A percentile compares a stretch with the other conserved stretches of the same genome.
Evolutionary conservation across 1,140 invertebrate species (phyloP).

Genomic region (Drosophila pruinosa): DNA sequence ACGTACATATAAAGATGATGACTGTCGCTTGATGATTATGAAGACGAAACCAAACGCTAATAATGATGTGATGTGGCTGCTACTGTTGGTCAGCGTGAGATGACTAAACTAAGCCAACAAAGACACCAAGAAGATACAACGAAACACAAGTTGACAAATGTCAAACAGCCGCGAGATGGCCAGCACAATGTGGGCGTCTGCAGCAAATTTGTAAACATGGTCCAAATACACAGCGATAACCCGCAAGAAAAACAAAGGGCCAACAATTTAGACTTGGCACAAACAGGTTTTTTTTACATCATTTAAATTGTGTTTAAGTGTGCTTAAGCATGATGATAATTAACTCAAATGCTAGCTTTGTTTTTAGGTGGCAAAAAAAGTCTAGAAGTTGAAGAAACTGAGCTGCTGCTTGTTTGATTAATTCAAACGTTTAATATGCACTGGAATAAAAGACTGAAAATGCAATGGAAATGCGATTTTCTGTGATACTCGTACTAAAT

Average conservation of each 20-base stretch:
- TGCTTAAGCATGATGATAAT: not conserved
- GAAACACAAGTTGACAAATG: constrained; percentile 58
- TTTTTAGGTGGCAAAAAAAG: no score
- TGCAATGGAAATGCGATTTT: no score
- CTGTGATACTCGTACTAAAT: no score
- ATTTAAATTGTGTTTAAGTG: not conserved
- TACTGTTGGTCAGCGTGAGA: constrained; percentile 23
- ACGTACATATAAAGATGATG: constrained; percentile 5
- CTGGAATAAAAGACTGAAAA: no score
- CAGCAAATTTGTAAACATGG: constrained; percentile 56
- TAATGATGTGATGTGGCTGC: constrained; percentile 8
- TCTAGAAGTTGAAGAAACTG: not conserved
- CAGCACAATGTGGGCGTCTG: constrained; percentile 40
- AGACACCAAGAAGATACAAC: not conserved
- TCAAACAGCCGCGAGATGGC: constrained; percentile 60
- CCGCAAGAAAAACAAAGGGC: not conserved
- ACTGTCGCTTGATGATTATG: constrained; percentile 17
- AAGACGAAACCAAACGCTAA: constrained; percentile 9
- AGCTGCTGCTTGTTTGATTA: no score
- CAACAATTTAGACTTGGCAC: not conserved
- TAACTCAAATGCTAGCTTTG: not conserved
- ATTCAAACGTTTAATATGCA: no score
- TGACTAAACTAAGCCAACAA: constrained; percentile 43
- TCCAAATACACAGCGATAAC: constrained; percentile 17
- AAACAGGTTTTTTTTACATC: not conserved